phyloP scores from a whole-genome alignment of 2,888 invertebrate species.

The Anoncus sp. region DNA sequence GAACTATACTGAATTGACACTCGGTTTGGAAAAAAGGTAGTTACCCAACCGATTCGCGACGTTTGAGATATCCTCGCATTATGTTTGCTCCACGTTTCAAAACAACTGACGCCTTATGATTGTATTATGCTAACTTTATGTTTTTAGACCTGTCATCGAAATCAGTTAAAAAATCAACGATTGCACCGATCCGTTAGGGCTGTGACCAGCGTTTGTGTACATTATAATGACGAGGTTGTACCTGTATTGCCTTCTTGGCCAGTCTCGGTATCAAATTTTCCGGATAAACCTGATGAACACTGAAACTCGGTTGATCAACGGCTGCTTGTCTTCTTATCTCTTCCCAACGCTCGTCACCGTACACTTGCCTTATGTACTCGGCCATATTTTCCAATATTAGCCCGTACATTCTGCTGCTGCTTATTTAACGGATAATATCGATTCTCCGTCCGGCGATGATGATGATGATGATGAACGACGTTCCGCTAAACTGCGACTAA shows the following conservation, averaged over 20 bases:
- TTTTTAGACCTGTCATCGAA: no score
- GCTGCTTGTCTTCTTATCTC: constrained; percentile 93
- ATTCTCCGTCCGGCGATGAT: no score
- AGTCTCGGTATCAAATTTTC: constrained; percentile 94
- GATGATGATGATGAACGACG: constrained; percentile 1
- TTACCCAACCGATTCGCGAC: no score
- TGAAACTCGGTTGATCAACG: constrained; percentile 94
- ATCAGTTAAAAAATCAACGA: neutral
- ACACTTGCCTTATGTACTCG: constrained; percentile 95
- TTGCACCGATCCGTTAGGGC: neutral
- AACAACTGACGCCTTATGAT: no score
- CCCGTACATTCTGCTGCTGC: constrained; percentile 93
- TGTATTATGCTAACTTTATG: no score
- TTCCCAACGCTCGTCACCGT: constrained; percentile 98
- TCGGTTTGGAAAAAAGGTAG: no score
- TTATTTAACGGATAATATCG: neutral
- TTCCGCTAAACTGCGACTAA: constrained; percentile 1
- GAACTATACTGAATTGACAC: no score
- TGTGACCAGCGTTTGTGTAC: no score
- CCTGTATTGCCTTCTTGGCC: constrained; percentile 94
- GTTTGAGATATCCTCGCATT: no score
- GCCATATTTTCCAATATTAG: constrained; percentile 96
- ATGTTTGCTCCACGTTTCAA: no score
- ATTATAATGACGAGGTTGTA: constrained; percentile 77
- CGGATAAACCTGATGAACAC: constrained; percentile 96